These are phyloP conservation scores for Taphrorychus bicolor DNA, from an alignment of 2,888 invertebrate genomes.

Conservation along the genomic window DNA sequence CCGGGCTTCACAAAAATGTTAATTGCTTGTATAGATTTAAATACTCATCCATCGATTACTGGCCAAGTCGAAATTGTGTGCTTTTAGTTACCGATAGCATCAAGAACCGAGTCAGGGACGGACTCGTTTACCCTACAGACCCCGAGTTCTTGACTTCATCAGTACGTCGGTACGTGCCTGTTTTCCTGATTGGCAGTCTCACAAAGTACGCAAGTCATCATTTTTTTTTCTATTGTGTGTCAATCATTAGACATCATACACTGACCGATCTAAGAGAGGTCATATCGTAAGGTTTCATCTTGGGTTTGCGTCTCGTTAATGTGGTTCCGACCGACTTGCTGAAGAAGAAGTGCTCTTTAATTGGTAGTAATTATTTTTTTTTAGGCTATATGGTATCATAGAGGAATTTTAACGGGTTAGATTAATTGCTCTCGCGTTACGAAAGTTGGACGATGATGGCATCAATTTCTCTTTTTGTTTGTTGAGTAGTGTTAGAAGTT, in stretches of 20 bases:
- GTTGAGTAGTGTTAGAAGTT: neutral
- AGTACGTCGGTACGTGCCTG: constrained; percentile 9
- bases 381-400: neutral
- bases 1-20: constrained; percentile 55
- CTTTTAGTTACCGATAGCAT: constrained; percentile 43
- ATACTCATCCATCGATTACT: constrained; percentile 55
- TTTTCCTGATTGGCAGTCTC: constrained; percentile 28
- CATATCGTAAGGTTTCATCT: constrained; percentile 36
- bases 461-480: neutral
- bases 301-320: constrained; percentile 28
- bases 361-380: constrained; percentile 34
- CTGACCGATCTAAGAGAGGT: constrained; percentile 40
- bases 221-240: constrained; percentile 48
- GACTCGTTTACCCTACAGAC: too few relatives aligned
- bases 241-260: constrained; percentile 49
- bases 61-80: constrained; percentile 44
- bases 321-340: constrained; percentile 15
- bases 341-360: constrained; percentile 33
- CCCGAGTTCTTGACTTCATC: too few relatives aligned
- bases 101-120: constrained; percentile 16
- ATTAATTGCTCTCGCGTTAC: neutral
- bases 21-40: constrained; percentile 58
- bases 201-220: constrained; percentile 46
- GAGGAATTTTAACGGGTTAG: neutral
- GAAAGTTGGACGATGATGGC: neutral